Percentiles rank a stretch among this genome's conserved stretches.
Evolutionary conservation across 2,113 vertebrate genomes (phyloP).

Genomic region (Scortum barcoo): DNA sequence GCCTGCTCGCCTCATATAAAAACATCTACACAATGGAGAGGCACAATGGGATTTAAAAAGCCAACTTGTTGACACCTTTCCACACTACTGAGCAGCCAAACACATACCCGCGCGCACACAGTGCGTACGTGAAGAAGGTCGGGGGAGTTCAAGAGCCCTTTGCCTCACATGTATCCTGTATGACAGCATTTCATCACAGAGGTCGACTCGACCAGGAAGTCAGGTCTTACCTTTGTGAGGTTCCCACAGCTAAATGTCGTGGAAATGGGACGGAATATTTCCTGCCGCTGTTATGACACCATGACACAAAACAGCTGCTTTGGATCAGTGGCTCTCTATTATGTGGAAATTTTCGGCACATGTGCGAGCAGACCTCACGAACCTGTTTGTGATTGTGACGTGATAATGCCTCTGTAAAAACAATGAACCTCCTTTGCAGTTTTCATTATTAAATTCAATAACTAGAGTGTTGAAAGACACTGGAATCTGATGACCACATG

Average conservation of each 20-base stretch:
- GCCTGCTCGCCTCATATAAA: conserved; percentile 18
- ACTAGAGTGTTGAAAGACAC: neutral
- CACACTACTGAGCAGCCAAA: neutral
- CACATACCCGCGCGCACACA: conserved; percentile 4
- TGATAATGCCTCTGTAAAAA: conserved; percentile 1
- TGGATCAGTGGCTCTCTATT: conserved; percentile 8
- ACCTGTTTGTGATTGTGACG: conserved; percentile 39
- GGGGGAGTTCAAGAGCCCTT: conserved; percentile 57
- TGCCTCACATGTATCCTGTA: conserved; percentile 67
- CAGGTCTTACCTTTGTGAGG: conserved; percentile 50
- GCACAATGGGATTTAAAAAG: conserved; percentile 53
- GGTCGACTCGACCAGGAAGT: conserved; percentile 63
- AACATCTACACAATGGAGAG: conserved; percentile 64
- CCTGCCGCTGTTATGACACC: conserved; percentile 55
- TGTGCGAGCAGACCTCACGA: conserved; percentile 38
- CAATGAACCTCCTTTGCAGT: neutral
- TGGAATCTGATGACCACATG: neutral
- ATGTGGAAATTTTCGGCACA: conserved; percentile 28
- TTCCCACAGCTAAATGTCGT: conserved; percentile 55
- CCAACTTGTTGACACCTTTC: conserved; percentile 58
- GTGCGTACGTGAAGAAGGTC: conserved; percentile 31
- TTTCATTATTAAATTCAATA: neutral
- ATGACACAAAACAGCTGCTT: conserved; percentile 49
- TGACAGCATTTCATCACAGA: conserved; percentile 64
- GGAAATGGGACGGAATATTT: conserved; percentile 50